Evolutionary conservation across 2,797 vertebrate species (phyloP).

Genomic region (Falco peregrinus): DNA sequence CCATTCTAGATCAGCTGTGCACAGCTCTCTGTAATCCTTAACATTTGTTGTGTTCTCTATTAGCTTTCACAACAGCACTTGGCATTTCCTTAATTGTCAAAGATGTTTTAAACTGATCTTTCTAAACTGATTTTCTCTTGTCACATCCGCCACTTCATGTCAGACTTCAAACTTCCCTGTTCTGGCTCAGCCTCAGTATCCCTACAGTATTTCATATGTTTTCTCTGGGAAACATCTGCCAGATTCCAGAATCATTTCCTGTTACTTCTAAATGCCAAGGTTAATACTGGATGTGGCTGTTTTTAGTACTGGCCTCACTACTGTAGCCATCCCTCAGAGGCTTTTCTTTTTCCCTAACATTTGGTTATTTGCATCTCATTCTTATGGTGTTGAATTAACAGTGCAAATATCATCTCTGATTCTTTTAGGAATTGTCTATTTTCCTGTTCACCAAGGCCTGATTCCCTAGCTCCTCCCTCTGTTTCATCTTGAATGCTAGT

Average conservation of each 20-base stretch:
- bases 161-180: not conserved
- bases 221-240: not conserved
- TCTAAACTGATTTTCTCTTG: not conserved
- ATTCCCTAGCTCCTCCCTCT: not conserved
- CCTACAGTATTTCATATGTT: not conserved
- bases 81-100: not conserved
- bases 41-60: not conserved
- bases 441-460: conserved; percentile 2
- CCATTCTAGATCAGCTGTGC: not conserved
- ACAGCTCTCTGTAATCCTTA: not conserved
- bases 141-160: not conserved
- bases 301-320: conserved; percentile 9
- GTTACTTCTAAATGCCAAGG: conserved; percentile 21
- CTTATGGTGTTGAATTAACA: conserved; percentile 29
- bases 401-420: conserved; percentile 30
- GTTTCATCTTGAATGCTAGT: not conserved
- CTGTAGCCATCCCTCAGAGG: not conserved
- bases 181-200: not conserved
- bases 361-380: conserved; percentile 48
- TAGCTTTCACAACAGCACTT: not conserved
- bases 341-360: conserved; percentile 4
- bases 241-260: not conserved
- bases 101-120: conserved; percentile 4
- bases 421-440: conserved; percentile 34
- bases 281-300: not conserved